Evolutionary conservation across 1,140 invertebrate species (phyloP).

Genomic region (Saccostrea glomerata): DNA sequence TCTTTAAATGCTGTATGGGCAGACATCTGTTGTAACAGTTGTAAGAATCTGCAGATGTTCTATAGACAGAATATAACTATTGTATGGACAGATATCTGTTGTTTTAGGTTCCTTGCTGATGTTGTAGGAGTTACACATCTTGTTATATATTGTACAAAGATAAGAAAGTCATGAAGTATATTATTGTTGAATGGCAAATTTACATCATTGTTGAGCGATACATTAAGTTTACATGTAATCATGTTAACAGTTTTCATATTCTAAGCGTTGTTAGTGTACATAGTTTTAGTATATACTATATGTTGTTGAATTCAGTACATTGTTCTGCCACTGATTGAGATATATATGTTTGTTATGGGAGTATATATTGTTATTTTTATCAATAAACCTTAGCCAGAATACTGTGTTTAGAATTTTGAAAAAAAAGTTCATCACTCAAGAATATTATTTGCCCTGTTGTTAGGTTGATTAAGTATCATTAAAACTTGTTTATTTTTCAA

Average conservation of each 20-base stretch:
- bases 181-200: constrained; percentile 23
- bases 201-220: constrained; percentile 29
- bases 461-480: too few species aligned
- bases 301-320: constrained; percentile 22
- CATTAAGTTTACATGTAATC: neutral
- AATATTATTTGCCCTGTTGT: too few species aligned
- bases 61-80: neutral
- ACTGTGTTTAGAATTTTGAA: neutral
- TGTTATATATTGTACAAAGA: neutral
- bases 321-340: neutral
- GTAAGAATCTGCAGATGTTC: neutral
- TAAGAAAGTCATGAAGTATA: neutral
- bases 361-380: constrained; percentile 36
- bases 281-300: constrained; percentile 9
- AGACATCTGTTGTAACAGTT: neutral
- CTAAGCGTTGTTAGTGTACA: constrained; percentile 17
- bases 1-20: too few species aligned
- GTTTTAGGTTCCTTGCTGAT: neutral
- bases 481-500: too few species aligned
- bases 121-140: neutral
- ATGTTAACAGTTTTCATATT: constrained; percentile 30
- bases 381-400: constrained; percentile 26
- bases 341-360: constrained; percentile 30
- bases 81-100: neutral
- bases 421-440: too few species aligned